These are phyloP conservation scores for Rhimphoctona megacephalus DNA, from an alignment of 2,888 invertebrate species.

Conservation along the genomic window DNA sequence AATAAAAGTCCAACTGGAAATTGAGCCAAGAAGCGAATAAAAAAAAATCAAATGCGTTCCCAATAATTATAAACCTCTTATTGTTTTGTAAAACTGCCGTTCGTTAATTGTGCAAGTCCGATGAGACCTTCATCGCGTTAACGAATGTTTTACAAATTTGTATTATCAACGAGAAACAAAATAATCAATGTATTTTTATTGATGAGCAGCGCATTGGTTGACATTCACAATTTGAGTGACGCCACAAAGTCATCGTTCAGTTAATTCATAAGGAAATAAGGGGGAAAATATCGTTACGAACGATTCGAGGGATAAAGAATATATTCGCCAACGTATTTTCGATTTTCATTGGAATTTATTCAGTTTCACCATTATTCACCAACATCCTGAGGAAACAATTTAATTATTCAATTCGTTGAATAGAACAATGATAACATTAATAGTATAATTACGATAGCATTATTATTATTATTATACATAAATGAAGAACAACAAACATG, in stretches of 20 bases:
- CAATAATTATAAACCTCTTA: conserved; percentile 45
- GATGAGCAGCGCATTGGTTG: background rate
- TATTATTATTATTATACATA: conserved; percentile 69
- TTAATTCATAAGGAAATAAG: conserved; percentile 12
- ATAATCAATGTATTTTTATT: background rate
- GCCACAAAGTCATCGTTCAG: background rate
- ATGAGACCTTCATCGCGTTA: conserved; percentile 35
- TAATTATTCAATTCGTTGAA: conserved; percentile 52
- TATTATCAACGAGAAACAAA: conserved; percentile 29
- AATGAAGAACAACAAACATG: conserved; percentile 60
- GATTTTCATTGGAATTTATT: conserved; percentile 50
- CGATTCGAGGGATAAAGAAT: conserved; percentile 49
- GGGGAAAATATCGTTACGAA: conserved; percentile 32
- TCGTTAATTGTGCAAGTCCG: conserved; percentile 39
- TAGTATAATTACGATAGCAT: conserved; percentile 65
- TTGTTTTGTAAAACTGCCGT: conserved; percentile 55
- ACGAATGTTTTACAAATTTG: conserved; percentile 63
- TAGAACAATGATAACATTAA: conserved; percentile 60
- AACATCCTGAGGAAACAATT: conserved; percentile 60
- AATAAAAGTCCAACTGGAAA: background rate
- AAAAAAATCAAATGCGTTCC: conserved; percentile 4
- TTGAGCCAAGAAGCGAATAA: conserved; percentile 12
- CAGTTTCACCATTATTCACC: conserved; percentile 62
- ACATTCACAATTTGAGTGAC: background rate
- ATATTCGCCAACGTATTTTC: conserved; percentile 38